Evolutionary conservation across 2,888 invertebrate species (phyloP).

Genomic region (Amaurobius ferox): DNA sequence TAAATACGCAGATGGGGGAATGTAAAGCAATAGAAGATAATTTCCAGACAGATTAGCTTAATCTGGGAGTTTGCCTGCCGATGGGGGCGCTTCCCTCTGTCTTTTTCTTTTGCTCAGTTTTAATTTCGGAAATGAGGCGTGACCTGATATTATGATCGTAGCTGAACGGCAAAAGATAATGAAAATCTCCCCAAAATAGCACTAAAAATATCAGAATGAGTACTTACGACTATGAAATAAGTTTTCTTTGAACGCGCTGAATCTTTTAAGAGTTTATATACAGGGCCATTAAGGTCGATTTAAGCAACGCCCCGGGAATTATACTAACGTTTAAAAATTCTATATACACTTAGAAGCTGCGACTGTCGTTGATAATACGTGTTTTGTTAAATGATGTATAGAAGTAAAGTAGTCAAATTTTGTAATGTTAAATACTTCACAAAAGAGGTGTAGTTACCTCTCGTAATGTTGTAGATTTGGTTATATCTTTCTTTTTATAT

Average conservation of each 20-base stretch:
- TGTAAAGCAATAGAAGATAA: slow-evolving; percentile 36
- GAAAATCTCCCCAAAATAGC: background rate
- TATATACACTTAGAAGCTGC: background rate
- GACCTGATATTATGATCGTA: background rate
- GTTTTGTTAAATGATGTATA: background rate
- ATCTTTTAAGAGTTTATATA: background rate
- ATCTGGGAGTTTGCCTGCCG: background rate
- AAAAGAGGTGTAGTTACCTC: too few species aligned
- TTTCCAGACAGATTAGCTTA: slow-evolving; percentile 22
- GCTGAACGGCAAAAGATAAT: slow-evolving; percentile 8
- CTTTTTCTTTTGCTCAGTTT: background rate
- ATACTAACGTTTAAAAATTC: background rate
- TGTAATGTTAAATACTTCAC: too few species aligned
- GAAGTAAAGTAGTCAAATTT: background rate
- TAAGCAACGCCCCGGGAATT: background rate
- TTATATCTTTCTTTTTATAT: too few species aligned
- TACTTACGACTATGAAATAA: background rate
- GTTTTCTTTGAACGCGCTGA: background rate
- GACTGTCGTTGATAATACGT: background rate
- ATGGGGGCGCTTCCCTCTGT: background rate
- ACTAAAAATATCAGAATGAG: background rate
- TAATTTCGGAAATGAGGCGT: slow-evolving; percentile 55
- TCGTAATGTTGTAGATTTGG: too few species aligned
- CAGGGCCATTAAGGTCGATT: background rate
- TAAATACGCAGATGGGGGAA: slow-evolving; percentile 52